These are phyloP conservation scores for Meiosimyza decipiens DNA, from an alignment of 2,888 invertebrate species.

Conservation along the genomic window DNA sequence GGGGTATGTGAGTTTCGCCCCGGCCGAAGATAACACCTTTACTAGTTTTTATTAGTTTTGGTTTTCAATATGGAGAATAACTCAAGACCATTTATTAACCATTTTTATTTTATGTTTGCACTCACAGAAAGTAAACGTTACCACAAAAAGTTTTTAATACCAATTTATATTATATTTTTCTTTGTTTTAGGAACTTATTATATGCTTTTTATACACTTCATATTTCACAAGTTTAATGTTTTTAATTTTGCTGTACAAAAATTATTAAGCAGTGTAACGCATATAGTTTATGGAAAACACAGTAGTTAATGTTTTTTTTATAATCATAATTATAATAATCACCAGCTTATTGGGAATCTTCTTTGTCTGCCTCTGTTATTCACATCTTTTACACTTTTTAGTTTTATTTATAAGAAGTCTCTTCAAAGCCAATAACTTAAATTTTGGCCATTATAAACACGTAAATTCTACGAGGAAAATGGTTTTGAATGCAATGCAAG, in stretches of 20 bases:
- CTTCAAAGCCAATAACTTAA: no score
- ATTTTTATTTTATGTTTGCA: conserved; percentile 3
- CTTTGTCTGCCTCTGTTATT: no score
- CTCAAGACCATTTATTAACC: conserved; percentile 18
- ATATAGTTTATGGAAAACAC: no score
- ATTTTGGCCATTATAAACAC: no score
- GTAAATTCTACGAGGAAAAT: no score
- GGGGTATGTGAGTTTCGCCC: no score
- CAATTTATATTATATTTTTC: conserved; percentile 1
- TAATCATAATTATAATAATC: conserved; percentile 46
- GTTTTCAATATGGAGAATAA: conserved; percentile 10
- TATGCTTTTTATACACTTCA: conserved; percentile 28
- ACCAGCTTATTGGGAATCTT: conserved; percentile 47
- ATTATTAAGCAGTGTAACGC: no score
- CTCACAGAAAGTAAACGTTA: conserved; percentile 17
- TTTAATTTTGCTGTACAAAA: conserved; percentile 5
- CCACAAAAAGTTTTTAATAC: neutral
- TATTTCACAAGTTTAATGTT: conserved; percentile 6
- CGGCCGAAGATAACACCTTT: no score
- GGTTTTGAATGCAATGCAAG: no score
- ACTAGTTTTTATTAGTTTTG: neutral
- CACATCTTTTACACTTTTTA: no score
- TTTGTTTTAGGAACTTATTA: conserved; percentile 28
- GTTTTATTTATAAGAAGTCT: no score
- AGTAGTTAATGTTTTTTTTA: no score